Base-by-base conservation (phyloP, 2,797 vertebrate genomes). In the Otolemur crassicaudatus region DNA sequence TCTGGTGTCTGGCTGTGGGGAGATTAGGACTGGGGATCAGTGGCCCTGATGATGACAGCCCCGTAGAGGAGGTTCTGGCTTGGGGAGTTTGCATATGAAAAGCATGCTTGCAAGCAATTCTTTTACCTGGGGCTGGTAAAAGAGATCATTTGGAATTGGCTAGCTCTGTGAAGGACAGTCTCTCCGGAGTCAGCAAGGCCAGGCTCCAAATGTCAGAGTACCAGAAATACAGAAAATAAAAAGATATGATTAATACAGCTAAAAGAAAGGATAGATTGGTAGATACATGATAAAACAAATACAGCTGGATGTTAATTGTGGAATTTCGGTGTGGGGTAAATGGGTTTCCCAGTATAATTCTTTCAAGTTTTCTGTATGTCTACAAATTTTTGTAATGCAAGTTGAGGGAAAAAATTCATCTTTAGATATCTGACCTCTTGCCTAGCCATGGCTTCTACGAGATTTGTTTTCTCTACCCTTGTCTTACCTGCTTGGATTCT, bases 341-440 rank as follows among this genome's bases (percentile, higher is more conserved):
- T 43, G 22, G 22, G 3, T 43, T 89, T 92, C 22, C 40, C 58
- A 89, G n/a, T 49, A 40, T 1, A 79, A 80, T 43, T 87, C 37
- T 94, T 81, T 49, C n/a, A 63, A 43, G 20, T 77, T 89, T 80
- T 70, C 19, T 58, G 5, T 77, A 72, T 46, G 25, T 58, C 43
- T 72, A 11, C 88, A 85, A 27, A 37, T 56, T 87, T 91, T 67
- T 70, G 29, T 63, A 80, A 83, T 63, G 75, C 91, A 96, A 27
- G 22, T 61, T 37, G 49, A 69, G 14, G 49, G 22, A 58, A 65
- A 83, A 70, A 46, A 43, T 27, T 23, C 5, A 81, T 31, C 46
- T 60, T 88, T 89, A 29, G 60, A 11, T 70, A 58, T 40, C 65
- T 80, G 27, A 65, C 31, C 61, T 81, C 79, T 82, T 82, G 49